Conservation (phyloP, 2,797 vertebrate genomes). For the Delichon dasypus region DNA sequence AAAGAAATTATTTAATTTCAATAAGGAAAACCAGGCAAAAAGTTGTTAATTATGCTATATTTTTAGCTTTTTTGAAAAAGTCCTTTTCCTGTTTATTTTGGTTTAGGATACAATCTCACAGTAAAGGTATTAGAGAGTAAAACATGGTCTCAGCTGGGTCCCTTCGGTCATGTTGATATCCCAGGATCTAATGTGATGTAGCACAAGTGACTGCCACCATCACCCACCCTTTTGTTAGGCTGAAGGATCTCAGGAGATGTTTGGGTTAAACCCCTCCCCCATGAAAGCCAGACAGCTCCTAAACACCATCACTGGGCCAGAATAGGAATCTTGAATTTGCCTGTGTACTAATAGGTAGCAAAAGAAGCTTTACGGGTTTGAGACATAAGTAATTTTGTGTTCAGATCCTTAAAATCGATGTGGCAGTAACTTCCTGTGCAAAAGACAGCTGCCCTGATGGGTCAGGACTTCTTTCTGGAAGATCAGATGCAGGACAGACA, state of each 20-base stretch:
- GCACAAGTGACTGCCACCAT: neutral
- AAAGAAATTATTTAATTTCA: neutral
- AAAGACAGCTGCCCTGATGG: slow-evolving; percentile 51
- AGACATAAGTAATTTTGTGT: neutral
- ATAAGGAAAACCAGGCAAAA: neutral
- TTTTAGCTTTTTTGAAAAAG: neutral
- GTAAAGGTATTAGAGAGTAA: neutral
- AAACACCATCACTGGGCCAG: neutral
- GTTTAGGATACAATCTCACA: neutral
- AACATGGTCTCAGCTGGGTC: neutral
- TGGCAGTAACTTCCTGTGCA: slow-evolving; percentile 39
- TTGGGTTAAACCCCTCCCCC: neutral
- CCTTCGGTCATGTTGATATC: neutral
- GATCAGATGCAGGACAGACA: slow-evolving; percentile 21
- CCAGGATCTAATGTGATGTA: too few species aligned
- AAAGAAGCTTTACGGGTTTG: neutral
- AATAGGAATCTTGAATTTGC: neutral
- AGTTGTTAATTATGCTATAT: neutral
- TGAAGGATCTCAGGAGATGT: neutral
- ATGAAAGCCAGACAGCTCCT: neutral
- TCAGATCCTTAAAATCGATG: slow-evolving; percentile 19
- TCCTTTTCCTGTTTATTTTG: neutral
- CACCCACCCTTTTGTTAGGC: neutral
- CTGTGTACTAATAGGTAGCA: neutral
- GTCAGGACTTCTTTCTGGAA: neutral